Conservation (phyloP, 2,888 invertebrate species). For the Rotaria sp. region DNA sequence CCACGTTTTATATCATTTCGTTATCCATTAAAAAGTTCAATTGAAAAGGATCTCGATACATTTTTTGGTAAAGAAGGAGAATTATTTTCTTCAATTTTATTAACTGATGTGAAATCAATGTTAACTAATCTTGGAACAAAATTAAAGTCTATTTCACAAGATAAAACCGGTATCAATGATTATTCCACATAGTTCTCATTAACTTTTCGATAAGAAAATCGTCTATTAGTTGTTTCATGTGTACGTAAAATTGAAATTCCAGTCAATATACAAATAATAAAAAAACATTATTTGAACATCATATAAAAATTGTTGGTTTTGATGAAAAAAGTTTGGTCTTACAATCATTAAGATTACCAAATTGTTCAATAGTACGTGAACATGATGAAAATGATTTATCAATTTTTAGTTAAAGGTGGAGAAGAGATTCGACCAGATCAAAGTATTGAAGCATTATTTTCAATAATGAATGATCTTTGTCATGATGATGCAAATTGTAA, state of each 20-base stretch:
- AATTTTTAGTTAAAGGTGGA: slow-evolving; percentile 61
- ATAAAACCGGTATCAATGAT: not conserved
- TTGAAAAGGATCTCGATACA: slow-evolving; percentile 44
- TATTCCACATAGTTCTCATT: not conserved
- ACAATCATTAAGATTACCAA: not conserved
- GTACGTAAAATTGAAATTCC: slow-evolving; percentile 41
- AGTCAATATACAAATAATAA: slow-evolving; percentile 64
- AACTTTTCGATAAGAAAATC: not conserved
- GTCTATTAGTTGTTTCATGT: not conserved
- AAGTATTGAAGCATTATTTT: slow-evolving; percentile 66
- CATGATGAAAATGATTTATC: slow-evolving; percentile 67
- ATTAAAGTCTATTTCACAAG: not conserved
- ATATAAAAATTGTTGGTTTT: slow-evolving; percentile 64
- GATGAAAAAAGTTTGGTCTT: slow-evolving; percentile 49
- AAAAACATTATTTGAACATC: slow-evolving; percentile 62
- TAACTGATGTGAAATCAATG: not conserved
- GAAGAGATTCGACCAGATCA: slow-evolving; percentile 72
- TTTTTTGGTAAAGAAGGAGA: slow-evolving; percentile 45
- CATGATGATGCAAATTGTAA: slow-evolving; percentile 58
- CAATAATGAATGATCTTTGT: slow-evolving; percentile 63
- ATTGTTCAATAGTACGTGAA: slow-evolving; percentile 62
- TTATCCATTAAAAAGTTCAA: not conserved
- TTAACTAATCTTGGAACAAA: not conserved
- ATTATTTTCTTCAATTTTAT: not conserved
- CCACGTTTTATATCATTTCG: no score